Conservation (phyloP, 1,140 invertebrate species). For the Vollenhovia emeryi region DNA sequence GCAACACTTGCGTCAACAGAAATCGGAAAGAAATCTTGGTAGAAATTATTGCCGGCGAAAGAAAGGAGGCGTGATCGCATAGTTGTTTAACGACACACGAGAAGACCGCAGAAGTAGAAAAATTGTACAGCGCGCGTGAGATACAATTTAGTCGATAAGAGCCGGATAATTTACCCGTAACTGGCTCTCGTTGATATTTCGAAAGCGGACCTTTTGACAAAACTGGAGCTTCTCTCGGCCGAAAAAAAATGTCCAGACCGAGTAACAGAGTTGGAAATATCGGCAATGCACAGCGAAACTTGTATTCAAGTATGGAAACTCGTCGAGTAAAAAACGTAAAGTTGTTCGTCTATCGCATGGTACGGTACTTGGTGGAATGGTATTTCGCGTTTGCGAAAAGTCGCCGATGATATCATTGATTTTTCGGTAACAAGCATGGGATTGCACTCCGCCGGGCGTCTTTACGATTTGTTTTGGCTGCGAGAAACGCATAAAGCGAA, state of each 20-base stretch:
- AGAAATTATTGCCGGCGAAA: constrained; percentile 18
- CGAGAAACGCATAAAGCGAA: constrained; percentile 67
- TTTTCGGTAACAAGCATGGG: constrained; percentile 65
- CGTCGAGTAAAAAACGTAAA: neutral
- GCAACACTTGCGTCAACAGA: constrained; percentile 62
- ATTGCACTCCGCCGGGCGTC: constrained; percentile 70
- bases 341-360: neutral
- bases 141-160: neutral
- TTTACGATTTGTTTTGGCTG: constrained; percentile 82
- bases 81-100: neutral
- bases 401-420: constrained; percentile 64
- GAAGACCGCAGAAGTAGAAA: neutral
- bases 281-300: neutral
- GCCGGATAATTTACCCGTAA: neutral
- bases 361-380: neutral
- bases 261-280: neutral
- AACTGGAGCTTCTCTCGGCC: neutral
- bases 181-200: neutral
- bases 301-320: neutral
- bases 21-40: constrained; percentile 34
- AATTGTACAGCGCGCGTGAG: neutral
- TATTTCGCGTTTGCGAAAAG: constrained; percentile 24
- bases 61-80: neutral
- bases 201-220: neutral
- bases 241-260: neutral